Percentiles rank a stretch among this genome's conserved stretches.
Conservation (phyloP, 2,888 invertebrate genomes). For the Mongoloraphidia duomilia region DNA sequence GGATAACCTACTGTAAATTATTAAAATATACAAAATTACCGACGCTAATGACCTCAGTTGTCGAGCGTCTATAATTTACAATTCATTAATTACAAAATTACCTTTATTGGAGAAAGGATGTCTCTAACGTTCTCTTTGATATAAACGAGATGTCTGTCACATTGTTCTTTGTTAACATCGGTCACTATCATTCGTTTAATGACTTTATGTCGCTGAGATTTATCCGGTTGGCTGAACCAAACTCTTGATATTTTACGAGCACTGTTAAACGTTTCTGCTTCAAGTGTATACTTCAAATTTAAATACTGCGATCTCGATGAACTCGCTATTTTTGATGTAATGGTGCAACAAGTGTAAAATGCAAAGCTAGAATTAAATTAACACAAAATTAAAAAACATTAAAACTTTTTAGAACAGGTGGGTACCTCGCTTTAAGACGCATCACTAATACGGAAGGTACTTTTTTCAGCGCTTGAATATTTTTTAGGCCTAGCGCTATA, state of each 20-base stretch:
- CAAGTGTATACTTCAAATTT: constrained; percentile 56
- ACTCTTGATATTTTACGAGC: constrained; percentile 67
- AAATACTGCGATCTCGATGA: constrained; percentile 34
- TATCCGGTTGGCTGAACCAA: constrained; percentile 45
- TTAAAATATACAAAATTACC: too few species aligned
- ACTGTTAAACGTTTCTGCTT: constrained; percentile 66
- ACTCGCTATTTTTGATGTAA: constrained; percentile 43
- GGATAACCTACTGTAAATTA: too few species aligned
- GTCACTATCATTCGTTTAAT: constrained; percentile 47
- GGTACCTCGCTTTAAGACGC: neutral
- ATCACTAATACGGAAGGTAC: too few species aligned
- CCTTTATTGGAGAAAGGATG: constrained; percentile 73
- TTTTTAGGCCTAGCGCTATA: too few species aligned
- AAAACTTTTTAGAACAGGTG: constrained; percentile 3
- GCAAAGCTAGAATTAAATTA: constrained; percentile 41
- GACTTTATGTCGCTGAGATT: constrained; percentile 42
- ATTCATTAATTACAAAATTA: constrained; percentile 26
- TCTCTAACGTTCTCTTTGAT: constrained; percentile 75
- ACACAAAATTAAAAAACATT: constrained; percentile 5
- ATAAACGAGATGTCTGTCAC: constrained; percentile 68
- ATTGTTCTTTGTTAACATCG: constrained; percentile 42
- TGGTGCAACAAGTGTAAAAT: constrained; percentile 72
- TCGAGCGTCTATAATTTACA: too few species aligned
- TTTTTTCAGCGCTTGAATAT: too few species aligned
- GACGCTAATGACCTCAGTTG: too few species aligned